These are phyloP conservation scores for Gouania willdenowi DNA, from an alignment of 2,797 vertebrate species.

Conservation along the genomic window DNA sequence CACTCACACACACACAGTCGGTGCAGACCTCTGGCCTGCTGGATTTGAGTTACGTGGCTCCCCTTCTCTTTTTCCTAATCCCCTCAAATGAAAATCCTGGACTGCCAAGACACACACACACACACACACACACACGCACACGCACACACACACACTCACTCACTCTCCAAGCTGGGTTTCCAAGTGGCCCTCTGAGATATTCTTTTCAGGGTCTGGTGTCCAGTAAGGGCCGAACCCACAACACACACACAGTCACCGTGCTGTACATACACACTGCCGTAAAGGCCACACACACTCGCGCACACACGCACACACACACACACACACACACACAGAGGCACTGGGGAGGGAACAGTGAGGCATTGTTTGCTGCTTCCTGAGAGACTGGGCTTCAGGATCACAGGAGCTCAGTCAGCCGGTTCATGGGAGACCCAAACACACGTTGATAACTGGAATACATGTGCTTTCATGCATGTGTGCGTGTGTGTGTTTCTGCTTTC, in stretches of 20 bases:
- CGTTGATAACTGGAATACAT: conserved; percentile 4
- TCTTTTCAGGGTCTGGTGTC: conserved; percentile 62
- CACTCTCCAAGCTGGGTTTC: conserved; percentile 29
- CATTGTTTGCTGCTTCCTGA: conserved; percentile 68
- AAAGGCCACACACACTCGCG: conserved; percentile 28
- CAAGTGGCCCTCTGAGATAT: conserved; percentile 61
- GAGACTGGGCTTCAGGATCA: conserved; percentile 51
- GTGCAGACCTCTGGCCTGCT: conserved; percentile 29
- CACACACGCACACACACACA: conserved; percentile 9
- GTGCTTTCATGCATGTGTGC: neutral
- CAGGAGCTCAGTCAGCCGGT: conserved; percentile 46
- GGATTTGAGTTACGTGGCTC: conserved; percentile 57
- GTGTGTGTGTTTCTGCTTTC: neutral
- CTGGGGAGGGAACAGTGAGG: conserved; percentile 54
- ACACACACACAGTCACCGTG: conserved; percentile 30
- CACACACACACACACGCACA: conserved; percentile 9
- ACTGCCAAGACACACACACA: conserved; percentile 51
- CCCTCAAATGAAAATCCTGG: conserved; percentile 59
- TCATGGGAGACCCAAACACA: neutral
- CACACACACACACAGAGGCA: conserved; percentile 7
- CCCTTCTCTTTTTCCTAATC: conserved; percentile 69
- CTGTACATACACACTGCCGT: conserved; percentile 8
- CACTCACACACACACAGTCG: conserved; percentile 6
- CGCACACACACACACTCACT: neutral
- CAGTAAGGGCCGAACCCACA: conserved; percentile 24